A percentile compares a stretch with the other conserved stretches of the same genome.
phyloP scores from a whole-genome alignment of 92 coral and sea anemone species.

The Actinernus sp. region DNA sequence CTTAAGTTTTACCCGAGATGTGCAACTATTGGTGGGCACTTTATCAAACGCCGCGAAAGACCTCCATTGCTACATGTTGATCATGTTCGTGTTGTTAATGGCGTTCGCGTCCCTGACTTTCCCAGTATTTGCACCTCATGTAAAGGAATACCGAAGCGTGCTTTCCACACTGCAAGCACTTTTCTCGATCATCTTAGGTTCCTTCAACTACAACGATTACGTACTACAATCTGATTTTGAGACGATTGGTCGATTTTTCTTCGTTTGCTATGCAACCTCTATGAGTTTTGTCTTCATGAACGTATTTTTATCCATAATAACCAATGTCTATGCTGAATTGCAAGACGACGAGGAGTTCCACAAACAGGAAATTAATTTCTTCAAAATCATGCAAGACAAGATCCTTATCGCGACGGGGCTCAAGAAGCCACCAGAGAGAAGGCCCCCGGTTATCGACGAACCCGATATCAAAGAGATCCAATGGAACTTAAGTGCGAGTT shows the following conservation, averaged over 20 bases:
- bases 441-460: constrained; percentile 11
- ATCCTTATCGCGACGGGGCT: constrained; percentile 13
- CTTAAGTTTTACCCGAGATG: constrained; percentile 30
- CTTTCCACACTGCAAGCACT: constrained; percentile 19
- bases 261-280: constrained; percentile 5
- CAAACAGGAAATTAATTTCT: not conserved
- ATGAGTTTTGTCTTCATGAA: constrained; percentile 47
- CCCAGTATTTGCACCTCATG: constrained; percentile 14
- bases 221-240: constrained; percentile 30
- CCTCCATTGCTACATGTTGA: constrained; percentile 20
- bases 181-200: constrained; percentile 15
- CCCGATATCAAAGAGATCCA: constrained; percentile 16
- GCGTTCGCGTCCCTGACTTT: constrained; percentile 27
- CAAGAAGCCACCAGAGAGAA: constrained; percentile 18
- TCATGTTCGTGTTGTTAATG: constrained; percentile 14
- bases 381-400: constrained; percentile 9
- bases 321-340: constrained; percentile 18
- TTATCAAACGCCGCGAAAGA: constrained; percentile 13
- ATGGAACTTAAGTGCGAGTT: constrained; percentile 16
- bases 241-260: constrained; percentile 17
- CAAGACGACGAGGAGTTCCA: constrained; percentile 9
- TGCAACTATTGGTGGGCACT: constrained; percentile 33
- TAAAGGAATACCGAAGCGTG: constrained; percentile 24
- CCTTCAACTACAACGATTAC: constrained; percentile 16
- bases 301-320: constrained; percentile 34